Evolutionary conservation across 1,140 invertebrate species (phyloP).

Genomic region (Elysia chlorotica): DNA sequence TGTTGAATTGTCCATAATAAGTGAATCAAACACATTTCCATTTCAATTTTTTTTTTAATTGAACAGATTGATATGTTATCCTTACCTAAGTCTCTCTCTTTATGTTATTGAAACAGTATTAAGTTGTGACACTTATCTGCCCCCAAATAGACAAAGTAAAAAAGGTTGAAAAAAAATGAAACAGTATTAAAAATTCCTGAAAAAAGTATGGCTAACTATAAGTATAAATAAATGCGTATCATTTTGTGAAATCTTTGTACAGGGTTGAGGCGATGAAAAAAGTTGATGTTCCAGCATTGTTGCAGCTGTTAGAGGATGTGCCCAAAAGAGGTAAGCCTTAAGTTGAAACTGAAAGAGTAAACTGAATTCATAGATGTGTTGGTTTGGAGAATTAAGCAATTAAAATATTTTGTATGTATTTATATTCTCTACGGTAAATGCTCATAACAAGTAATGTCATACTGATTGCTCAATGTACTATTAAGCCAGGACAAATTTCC

Average conservation of each 20-base stretch:
- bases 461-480: neutral
- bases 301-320: neutral
- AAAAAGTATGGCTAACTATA: neutral
- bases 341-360: neutral
- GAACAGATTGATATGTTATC: no score
- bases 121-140: neutral
- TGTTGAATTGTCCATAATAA: neutral
- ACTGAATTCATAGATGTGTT: neutral
- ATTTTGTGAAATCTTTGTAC: neutral
- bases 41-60: no score
- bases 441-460: neutral
- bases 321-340: conserved; percentile 10
- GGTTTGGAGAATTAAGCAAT: no score
- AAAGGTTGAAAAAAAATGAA: neutral
- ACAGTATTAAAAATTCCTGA: neutral
- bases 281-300: neutral
- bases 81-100: neutral
- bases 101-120: neutral
- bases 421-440: neutral
- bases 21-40: no score
- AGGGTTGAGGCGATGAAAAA: conserved; percentile 3
- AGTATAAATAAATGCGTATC: neutral
- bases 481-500: no score
- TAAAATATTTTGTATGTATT: no score
- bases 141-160: neutral